phyloP scores from a whole-genome alignment of 2,888 invertebrate genomes.

The Arge pagana region DNA sequence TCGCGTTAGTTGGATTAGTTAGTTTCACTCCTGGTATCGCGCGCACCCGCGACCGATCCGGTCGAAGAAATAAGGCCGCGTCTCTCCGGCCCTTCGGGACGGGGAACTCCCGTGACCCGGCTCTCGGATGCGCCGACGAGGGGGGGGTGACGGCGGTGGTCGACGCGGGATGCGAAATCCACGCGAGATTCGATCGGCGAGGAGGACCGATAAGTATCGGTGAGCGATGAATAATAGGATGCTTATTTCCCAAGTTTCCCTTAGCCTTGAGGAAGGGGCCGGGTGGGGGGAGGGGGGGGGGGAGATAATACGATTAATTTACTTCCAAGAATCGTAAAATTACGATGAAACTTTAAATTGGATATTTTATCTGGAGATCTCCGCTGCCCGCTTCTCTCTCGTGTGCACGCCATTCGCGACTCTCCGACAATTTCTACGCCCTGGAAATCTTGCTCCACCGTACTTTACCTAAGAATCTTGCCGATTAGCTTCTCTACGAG shows the following conservation, averaged over 20 bases:
- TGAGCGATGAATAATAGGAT: conserved; percentile 49
- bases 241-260: conserved; percentile 48
- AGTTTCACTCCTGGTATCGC: not conserved
- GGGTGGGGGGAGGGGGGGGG: conserved; percentile 18
- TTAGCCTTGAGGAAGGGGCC: conserved; percentile 14
- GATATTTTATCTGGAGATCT: conserved; percentile 51
- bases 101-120: not conserved
- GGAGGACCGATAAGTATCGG: conserved; percentile 42
- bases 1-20: conserved; percentile 15
- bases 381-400: conserved; percentile 27
- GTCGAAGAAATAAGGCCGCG: not conserved
- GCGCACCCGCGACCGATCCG: not conserved
- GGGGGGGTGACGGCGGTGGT: not conserved
- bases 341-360: conserved; percentile 55
- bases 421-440: no score
- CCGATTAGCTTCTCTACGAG: no score
- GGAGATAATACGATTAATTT: conserved; percentile 55
- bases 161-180: conserved; percentile 1
- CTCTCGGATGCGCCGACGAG: not conserved
- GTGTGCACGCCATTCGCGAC: conserved; percentile 18
- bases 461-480: no score
- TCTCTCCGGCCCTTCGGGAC: not conserved
- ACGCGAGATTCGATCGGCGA: conserved; percentile 37
- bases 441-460: no score
- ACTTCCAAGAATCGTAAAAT: conserved; percentile 55